Evolutionary conservation across 2,113 vertebrate species (phyloP), one percentile per base, ranked within the genome.

Genomic region (Gopherus evgoodei): DNA sequence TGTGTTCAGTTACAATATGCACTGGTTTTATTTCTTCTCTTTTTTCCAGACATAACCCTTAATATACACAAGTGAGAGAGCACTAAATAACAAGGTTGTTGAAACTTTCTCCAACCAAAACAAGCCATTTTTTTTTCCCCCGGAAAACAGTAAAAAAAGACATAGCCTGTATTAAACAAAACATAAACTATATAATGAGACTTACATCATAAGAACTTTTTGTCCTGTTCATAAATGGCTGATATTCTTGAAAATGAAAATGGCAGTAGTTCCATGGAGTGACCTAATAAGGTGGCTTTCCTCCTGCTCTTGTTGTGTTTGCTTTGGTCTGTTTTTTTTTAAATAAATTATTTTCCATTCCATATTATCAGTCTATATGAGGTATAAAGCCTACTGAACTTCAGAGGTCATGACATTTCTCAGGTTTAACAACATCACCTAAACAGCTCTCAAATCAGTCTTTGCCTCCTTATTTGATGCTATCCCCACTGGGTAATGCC

Each of bases 401-500:
- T n/a, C 16, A 21, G 59, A 35, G 56, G 59, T 62, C 59, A 83
- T 54, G 72, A 35, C 0, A 85, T 88, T 89, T 84, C 83, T 44
- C 35, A 94, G 31, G 11, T 82, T 84, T 86, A 82, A 50, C 17
- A 42, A 13, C 59, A 25, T 52, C 88, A 82, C 16, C 62, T 84
- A 38, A 3, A 21, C 9, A 42, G 5, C 38, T 38, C 82, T 84
- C 8, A 16, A 79, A 84, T 44, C 86, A 88, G 31, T 5, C 8
- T 95, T 91, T 92, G 79, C 83, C 87, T 91, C 47, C 47, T 79
- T 69, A 69, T 69, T 69, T 93, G 56, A 87, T 35, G 24, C 69
- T 94, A 91, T 83, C 53, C 88, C 13, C 49, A 78, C 8, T 95
- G 42, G 52, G 86, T 93, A 86, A 88, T 84, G 56, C 5, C 49